These are phyloP conservation scores for Trachemys scripta DNA, from an alignment of 2,113 vertebrate genomes.

Conservation along the genomic window DNA sequence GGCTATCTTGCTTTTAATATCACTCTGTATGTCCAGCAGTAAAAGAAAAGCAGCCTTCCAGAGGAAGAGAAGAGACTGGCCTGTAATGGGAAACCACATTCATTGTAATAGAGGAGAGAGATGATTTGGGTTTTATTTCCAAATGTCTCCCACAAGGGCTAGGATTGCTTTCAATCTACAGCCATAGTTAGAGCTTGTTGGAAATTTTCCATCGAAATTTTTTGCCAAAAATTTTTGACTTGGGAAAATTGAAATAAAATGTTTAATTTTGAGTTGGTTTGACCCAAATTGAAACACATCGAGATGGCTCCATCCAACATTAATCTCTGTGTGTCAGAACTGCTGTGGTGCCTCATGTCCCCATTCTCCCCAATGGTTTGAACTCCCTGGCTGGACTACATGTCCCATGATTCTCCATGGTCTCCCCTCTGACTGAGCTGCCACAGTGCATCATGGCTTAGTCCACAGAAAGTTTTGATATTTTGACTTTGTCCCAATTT, in stretches of 20 bases:
- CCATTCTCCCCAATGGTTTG: background rate
- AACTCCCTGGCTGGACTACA: background rate
- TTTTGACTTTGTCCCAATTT: background rate
- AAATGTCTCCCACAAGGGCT: conserved; percentile 18
- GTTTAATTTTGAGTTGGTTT: background rate
- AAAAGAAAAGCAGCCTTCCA: background rate
- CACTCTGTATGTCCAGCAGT: background rate
- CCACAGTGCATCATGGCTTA: background rate
- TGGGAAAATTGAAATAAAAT: background rate
- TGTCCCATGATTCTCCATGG: background rate
- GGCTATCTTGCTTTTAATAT: background rate
- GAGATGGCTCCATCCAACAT: background rate
- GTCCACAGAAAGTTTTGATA: background rate
- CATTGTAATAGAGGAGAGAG: conserved; percentile 53
- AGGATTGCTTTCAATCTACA: conserved; percentile 9
- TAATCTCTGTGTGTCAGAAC: background rate
- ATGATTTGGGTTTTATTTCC: conserved; percentile 38
- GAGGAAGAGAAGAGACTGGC: background rate
- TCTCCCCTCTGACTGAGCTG: background rate
- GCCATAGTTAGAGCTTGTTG: background rate
- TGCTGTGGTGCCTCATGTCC: background rate
- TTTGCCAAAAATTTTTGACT: background rate
- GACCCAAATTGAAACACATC: background rate
- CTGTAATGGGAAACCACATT: background rate
- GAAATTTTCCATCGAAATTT: background rate